phyloP scores from a whole-genome alignment of 2,797 vertebrate genomes.

The Petrocephalus sullivani region DNA sequence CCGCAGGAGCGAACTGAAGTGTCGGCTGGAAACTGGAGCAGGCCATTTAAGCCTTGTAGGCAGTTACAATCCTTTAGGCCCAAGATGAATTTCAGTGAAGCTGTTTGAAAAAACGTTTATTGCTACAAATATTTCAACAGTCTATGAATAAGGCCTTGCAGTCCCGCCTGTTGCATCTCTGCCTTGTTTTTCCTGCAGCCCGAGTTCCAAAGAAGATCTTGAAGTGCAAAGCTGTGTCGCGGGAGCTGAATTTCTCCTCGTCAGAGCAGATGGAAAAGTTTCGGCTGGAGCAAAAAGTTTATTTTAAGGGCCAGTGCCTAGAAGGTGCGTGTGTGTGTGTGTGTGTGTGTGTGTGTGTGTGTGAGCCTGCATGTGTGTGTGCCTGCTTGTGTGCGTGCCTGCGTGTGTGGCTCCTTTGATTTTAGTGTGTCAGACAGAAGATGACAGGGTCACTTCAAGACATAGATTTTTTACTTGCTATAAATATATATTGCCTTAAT shows the following conservation, averaged over 20 bases:
- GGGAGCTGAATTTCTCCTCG: conserved; percentile 98
- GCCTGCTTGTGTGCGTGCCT: too few relatives aligned
- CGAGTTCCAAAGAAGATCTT: conserved; percentile 99
- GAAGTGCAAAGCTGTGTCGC: conserved; percentile 96
- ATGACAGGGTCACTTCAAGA: neutral
- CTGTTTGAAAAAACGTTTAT: neutral
- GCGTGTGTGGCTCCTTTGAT: neutral
- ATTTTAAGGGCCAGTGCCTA: conserved; percentile 98
- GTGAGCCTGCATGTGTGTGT: neutral
- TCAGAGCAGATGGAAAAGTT: conserved; percentile 98
- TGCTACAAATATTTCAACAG: neutral
- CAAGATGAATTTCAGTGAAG: neutral
- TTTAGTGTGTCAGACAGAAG: neutral
- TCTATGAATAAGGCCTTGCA: too few relatives aligned
- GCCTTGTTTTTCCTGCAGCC: conserved; percentile 60
- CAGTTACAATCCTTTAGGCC: neutral
- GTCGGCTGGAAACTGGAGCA: neutral
- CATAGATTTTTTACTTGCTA: neutral
- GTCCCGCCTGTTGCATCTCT: neutral
- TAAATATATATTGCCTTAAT: neutral
- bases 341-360: neutral
- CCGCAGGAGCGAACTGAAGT: neutral
- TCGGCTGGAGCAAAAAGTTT: conserved; percentile 96
- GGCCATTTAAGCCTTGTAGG: neutral
- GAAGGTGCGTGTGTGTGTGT: conserved; percentile 71